Conservation (phyloP, 2,888 invertebrate species). For the Zygaena filipendulae region DNA sequence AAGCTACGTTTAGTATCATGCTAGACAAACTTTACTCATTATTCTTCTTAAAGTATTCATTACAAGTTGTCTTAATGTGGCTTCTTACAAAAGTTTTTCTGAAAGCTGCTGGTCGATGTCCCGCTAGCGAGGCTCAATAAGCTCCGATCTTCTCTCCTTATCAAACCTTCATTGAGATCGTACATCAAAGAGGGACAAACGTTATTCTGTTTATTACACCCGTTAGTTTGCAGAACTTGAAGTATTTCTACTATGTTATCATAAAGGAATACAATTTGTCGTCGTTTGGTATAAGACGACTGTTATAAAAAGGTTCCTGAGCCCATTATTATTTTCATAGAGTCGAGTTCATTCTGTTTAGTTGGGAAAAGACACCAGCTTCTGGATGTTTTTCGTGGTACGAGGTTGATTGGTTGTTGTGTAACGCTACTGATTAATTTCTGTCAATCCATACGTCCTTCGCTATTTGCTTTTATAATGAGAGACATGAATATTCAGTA, state of each 20-base stretch:
- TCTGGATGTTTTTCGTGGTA: conserved; percentile 34
- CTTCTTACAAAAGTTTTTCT: conserved; percentile 46
- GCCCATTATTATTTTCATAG: conserved; percentile 16
- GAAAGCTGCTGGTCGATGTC: conserved; percentile 68
- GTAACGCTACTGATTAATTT: conserved; percentile 33
- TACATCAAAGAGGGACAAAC: conserved; percentile 35
- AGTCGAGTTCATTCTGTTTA: no score
- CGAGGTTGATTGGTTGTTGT: conserved; percentile 33
- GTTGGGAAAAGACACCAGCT: conserved; percentile 30
- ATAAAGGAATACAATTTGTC: no score
- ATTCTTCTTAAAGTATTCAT: no score
- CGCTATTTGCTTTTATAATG: no score
- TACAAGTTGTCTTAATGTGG: conserved; percentile 37
- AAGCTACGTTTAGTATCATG: no score
- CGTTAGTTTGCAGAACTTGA: conserved; percentile 56
- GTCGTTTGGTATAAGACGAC: conserved; percentile 39
- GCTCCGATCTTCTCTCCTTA: conserved; percentile 35
- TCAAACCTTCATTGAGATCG: conserved; percentile 24
- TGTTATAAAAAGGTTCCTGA: conserved; percentile 27
- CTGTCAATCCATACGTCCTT: no score
- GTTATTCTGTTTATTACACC: conserved; percentile 23
- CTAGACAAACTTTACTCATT: no score
- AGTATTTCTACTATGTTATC: conserved; percentile 50
- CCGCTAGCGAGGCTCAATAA: conserved; percentile 53
- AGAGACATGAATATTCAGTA: conserved; percentile 11